Evolutionary conservation across 2,113 vertebrate genomes (phyloP).

Genomic region (Buteo buteo): DNA sequence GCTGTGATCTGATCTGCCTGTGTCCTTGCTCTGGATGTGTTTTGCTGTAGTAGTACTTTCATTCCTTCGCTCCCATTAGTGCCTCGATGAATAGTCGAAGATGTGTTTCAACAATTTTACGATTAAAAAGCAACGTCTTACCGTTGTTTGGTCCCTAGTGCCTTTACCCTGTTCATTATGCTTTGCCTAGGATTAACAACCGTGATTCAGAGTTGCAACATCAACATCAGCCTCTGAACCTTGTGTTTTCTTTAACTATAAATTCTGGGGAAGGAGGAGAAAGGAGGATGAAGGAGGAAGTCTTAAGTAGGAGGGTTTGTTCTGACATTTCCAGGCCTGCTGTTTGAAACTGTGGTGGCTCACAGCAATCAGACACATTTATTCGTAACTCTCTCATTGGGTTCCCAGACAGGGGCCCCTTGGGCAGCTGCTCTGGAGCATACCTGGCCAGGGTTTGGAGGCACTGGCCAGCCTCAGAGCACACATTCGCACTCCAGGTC

Average conservation of each 20-base stretch:
- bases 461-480: accelerated
- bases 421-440: neutral
- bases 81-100: neutral
- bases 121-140: constrained; percentile 19
- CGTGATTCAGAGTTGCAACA: neutral
- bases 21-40: neutral
- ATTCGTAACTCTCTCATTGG: accelerated
- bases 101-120: neutral
- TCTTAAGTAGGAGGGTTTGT: neutral
- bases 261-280: neutral
- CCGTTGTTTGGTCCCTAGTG: neutral
- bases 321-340: neutral
- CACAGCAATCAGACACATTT: neutral
- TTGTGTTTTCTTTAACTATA: neutral
- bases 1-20: neutral
- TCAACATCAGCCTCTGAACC: neutral
- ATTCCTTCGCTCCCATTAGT: neutral
- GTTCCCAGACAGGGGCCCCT: neutral
- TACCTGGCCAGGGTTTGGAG: neutral
- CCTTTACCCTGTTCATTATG: neutral
- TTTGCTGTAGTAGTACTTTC: neutral
- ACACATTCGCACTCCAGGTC: neutral
- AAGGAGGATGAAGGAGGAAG: neutral
- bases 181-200: neutral
- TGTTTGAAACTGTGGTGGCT: neutral